phyloP scores from a whole-genome alignment of 2,888 invertebrate genomes.

The Melitaea athalia region DNA sequence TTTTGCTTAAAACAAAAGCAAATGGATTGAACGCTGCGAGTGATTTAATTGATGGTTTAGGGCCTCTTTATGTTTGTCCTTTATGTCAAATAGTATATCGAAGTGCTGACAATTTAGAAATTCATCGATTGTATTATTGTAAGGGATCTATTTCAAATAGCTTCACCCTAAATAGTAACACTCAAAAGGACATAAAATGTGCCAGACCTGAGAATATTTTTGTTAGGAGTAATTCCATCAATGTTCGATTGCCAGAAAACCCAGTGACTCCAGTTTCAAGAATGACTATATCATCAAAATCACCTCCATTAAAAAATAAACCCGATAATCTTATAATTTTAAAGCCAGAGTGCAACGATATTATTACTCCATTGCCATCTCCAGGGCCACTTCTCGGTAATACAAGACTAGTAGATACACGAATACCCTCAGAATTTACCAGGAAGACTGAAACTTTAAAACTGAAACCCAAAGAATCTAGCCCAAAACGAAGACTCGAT shows the following conservation, averaged over 20 bases:
- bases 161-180: conserved; percentile 49
- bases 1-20: conserved; percentile 86
- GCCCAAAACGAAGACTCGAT: conserved; percentile 72
- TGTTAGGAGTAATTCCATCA: conserved; percentile 83
- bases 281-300: conserved; percentile 60
- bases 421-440: conserved; percentile 68
- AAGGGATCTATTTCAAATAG: conserved; percentile 81
- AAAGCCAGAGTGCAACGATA: conserved; percentile 73
- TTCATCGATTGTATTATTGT: conserved; percentile 91
- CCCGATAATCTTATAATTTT: conserved; percentile 82
- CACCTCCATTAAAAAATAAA: conserved; percentile 68
- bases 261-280: conserved; percentile 66
- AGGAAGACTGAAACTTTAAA: conserved; percentile 66
- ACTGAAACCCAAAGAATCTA: conserved; percentile 59
- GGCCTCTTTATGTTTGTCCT: conserved; percentile 86
- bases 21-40: conserved; percentile 70
- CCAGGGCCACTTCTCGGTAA: conserved; percentile 92
- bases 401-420: conserved; percentile 88
- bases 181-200: conserved; percentile 65
- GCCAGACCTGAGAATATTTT: conserved; percentile 74
- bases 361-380: conserved; percentile 87
- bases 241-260: conserved; percentile 81
- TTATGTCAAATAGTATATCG: conserved; percentile 90
- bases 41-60: conserved; percentile 82
- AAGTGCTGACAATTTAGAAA: conserved; percentile 90